Percentiles rank a stretch among this genome's conserved stretches.
These are phyloP conservation scores for Liparis tanakae DNA, from an alignment of 2,797 vertebrate species.

Conservation along the genomic window DNA sequence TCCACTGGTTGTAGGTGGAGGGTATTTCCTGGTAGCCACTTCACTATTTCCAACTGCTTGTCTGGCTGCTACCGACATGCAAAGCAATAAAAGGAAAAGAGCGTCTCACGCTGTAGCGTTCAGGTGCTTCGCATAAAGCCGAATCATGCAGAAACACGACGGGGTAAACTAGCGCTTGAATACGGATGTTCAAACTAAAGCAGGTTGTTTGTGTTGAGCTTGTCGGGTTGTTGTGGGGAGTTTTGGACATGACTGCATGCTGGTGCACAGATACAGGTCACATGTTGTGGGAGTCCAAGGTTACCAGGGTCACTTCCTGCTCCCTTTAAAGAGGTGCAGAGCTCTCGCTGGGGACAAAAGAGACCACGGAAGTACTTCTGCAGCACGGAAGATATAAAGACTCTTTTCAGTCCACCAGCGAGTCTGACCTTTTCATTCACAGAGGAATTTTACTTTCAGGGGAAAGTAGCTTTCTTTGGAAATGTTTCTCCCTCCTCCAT, in stretches of 20 bases:
- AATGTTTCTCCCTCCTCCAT: slow-evolving; percentile 20
- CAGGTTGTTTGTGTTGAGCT: slow-evolving; percentile 27
- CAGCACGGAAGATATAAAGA: slow-evolving; percentile 61
- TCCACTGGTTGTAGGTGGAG: slow-evolving; percentile 31
- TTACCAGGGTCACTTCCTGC: slow-evolving; percentile 65
- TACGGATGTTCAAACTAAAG: slow-evolving; percentile 5
- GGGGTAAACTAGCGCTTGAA: not conserved
- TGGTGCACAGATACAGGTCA: slow-evolving; percentile 51
- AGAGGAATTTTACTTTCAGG: slow-evolving; percentile 53
- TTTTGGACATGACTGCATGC: slow-evolving; percentile 21
- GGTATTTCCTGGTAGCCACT: slow-evolving; percentile 66
- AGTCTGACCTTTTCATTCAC: slow-evolving; percentile 63
- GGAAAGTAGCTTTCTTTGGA: slow-evolving; percentile 38
- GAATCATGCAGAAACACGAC: not conserved
- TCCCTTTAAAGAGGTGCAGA: slow-evolving; percentile 61
- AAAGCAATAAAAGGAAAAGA: slow-evolving; percentile 27
- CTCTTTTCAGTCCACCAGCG: slow-evolving; percentile 55
- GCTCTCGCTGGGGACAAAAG: slow-evolving; percentile 53
- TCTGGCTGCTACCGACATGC: slow-evolving; percentile 33
- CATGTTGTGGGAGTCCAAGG: slow-evolving; percentile 62
- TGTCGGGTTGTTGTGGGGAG: slow-evolving; percentile 22
- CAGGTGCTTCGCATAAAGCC: not conserved
- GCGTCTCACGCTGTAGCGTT: not conserved
- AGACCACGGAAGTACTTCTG: slow-evolving; percentile 60
- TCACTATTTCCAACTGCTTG: slow-evolving; percentile 76